Evolutionary conservation across 2,113 vertebrate species (phyloP).

Genomic region (Pelodiscus sinensis): DNA sequence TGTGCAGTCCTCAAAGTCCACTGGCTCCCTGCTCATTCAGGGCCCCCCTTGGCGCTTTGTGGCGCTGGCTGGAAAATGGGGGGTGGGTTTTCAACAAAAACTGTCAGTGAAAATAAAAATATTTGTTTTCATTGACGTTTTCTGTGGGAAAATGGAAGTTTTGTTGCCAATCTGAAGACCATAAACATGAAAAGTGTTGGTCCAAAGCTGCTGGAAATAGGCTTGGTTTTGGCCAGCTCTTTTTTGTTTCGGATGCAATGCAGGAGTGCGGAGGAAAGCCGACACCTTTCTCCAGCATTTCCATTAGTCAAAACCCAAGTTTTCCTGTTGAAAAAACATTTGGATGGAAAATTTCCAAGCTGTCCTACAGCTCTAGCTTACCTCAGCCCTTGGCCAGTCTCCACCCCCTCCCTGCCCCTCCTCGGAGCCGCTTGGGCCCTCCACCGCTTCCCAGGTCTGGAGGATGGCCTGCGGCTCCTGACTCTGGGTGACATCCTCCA

Average conservation of each 20-base stretch:
- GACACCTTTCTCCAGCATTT: no score
- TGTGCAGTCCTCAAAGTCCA: background rate
- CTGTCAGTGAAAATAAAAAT: background rate
- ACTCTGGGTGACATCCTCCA: background rate
- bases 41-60: background rate
- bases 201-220: background rate
- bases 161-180: background rate
- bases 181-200: background rate
- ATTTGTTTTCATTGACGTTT: background rate
- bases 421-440: background rate
- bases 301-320: no score
- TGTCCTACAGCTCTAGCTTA: background rate
- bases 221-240: background rate
- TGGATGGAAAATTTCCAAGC: background rate
- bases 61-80: fast-evolving
- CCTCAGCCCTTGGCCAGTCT: background rate
- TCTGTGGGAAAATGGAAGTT: background rate
- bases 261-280: background rate
- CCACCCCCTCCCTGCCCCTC: no score
- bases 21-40: background rate
- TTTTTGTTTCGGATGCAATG: background rate
- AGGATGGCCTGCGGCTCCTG: background rate
- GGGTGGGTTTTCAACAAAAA: background rate
- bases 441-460: background rate
- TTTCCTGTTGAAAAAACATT: background rate